Conservation (phyloP, 1,140 invertebrate genomes). For the Trypoxylus dichotomus region DNA sequence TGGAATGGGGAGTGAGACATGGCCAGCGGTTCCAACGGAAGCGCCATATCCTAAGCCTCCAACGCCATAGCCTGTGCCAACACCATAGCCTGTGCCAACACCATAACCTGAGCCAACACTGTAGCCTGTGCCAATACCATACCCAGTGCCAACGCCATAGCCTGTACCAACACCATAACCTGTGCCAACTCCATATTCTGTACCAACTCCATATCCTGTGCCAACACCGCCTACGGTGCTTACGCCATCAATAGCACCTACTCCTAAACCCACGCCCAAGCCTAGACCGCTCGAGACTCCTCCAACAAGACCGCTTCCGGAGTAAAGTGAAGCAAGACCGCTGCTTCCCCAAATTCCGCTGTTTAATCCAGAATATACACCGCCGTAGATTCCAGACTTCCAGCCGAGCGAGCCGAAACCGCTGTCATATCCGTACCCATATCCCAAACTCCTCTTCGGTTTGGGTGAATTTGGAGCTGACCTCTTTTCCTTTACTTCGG, state of each 20-base stretch:
- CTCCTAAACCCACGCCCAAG: background rate
- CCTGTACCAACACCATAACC: background rate
- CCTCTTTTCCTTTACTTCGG: slow-evolving; percentile 10
- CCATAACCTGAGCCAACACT: background rate
- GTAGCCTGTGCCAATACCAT: slow-evolving; percentile 2
- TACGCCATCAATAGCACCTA: background rate
- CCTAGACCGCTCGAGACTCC: background rate
- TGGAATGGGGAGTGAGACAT: background rate
- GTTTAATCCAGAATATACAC: slow-evolving; percentile 12
- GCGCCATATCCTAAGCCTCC: background rate
- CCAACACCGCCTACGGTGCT: background rate
- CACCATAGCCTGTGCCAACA: background rate
- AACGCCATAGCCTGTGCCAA: background rate
- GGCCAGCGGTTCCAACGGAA: background rate
- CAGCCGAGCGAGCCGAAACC: background rate
- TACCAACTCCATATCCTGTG: background rate
- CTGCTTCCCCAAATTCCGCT: background rate
- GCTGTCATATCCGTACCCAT: slow-evolving; percentile 7
- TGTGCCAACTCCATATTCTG: no score
- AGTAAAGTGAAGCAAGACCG: background rate
- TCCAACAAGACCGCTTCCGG: background rate
- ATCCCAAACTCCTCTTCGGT: slow-evolving; percentile 24
- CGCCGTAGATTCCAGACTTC: background rate
- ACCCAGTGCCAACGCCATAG: background rate
- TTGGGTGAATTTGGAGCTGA: background rate